Evolutionary conservation across 1,140 invertebrate species (phyloP).

Genomic region (Macrosteles quadrilineatus): DNA sequence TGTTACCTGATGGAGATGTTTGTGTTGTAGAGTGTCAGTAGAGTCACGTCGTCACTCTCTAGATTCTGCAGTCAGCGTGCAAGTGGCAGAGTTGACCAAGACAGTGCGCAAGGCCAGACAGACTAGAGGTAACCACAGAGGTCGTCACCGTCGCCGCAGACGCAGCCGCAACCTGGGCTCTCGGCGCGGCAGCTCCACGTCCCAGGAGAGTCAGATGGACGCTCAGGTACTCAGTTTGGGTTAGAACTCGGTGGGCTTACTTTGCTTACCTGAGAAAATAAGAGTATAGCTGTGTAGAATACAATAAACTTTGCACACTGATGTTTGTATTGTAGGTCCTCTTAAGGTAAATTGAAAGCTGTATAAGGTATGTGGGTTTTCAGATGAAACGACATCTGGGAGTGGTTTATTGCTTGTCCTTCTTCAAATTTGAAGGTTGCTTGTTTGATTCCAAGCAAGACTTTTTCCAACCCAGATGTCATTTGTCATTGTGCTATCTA

Average conservation of each 20-base stretch:
- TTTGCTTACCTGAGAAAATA: slow-evolving; percentile 38
- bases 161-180: slow-evolving; percentile 51
- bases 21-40: slow-evolving; percentile 74
- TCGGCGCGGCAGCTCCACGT: slow-evolving; percentile 72
- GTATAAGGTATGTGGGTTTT: too few relatives aligned
- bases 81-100: slow-evolving; percentile 77
- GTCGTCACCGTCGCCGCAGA: slow-evolving; percentile 42
- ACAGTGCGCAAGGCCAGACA: slow-evolving; percentile 55
- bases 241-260: slow-evolving; percentile 51
- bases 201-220: slow-evolving; percentile 73
- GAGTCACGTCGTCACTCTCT: slow-evolving; percentile 80
- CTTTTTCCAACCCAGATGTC: too few relatives aligned
- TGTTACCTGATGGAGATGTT: too few relatives aligned
- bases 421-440: too few relatives aligned
- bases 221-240: slow-evolving; percentile 53
- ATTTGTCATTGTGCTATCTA: too few relatives aligned
- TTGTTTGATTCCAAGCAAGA: too few relatives aligned
- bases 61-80: slow-evolving; percentile 81
- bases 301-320: slow-evolving; percentile 53
- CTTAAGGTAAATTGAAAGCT: too few relatives aligned
- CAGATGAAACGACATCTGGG: too few relatives aligned
- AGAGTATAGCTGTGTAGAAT: slow-evolving; percentile 46
- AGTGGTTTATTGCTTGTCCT: too few relatives aligned
- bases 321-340: too few relatives aligned
- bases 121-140: slow-evolving; percentile 37